Conservation (phyloP, 2,797 vertebrate genomes). For the Lacerta agilis region DNA sequence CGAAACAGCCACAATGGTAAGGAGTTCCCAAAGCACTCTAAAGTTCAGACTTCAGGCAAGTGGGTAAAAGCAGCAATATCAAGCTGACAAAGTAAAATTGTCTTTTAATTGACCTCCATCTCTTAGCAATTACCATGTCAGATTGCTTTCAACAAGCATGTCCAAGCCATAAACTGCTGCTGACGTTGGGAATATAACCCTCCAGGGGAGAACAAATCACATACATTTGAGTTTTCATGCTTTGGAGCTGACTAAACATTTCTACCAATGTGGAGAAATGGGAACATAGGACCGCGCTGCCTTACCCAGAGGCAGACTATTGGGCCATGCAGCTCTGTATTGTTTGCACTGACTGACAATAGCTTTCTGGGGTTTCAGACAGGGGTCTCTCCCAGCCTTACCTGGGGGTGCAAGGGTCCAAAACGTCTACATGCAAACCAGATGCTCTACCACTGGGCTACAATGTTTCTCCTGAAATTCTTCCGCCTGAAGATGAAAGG, state of each 20-base stretch:
- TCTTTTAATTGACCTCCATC: slow-evolving; percentile 37
- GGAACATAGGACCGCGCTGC: no score
- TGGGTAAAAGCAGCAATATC: slow-evolving; percentile 30
- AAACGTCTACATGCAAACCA: no score
- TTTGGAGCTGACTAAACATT: slow-evolving; percentile 8
- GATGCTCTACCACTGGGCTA: no score
- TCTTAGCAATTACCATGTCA: slow-evolving; percentile 36
- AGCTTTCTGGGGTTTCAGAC: no score
- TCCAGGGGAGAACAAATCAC: slow-evolving; percentile 23
- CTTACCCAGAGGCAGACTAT: no score
- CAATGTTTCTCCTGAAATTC: no score
- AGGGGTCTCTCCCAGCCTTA: no score
- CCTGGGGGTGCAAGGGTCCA: no score
- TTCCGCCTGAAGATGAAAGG: not conserved
- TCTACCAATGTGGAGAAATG: not conserved
- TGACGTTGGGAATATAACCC: slow-evolving; percentile 14
- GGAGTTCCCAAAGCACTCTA: slow-evolving; percentile 43
- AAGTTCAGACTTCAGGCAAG: not conserved
- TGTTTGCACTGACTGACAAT: no score
- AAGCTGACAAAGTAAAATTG: slow-evolving; percentile 25
- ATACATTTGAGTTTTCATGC: slow-evolving; percentile 12
- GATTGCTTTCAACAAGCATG: slow-evolving; percentile 30
- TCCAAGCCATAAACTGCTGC: slow-evolving; percentile 20
- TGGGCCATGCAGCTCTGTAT: no score
- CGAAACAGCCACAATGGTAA: not conserved